These are phyloP conservation scores for Epinephelus awoara DNA, from an alignment of 2,797 vertebrate species.

Conservation along the genomic window DNA sequence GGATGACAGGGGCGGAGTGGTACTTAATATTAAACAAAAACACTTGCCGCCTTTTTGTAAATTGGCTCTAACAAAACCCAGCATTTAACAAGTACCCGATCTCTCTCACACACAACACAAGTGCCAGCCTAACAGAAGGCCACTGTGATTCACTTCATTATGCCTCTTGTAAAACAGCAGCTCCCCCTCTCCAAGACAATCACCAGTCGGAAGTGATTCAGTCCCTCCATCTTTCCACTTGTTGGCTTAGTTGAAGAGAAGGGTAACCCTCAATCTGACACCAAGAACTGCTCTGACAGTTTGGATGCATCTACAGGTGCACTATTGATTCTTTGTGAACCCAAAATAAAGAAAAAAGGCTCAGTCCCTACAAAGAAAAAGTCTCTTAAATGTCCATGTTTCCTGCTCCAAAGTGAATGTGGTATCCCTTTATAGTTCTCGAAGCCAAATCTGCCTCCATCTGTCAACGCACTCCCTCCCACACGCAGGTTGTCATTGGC, in stretches of 20 bases:
- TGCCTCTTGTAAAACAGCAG: conserved; percentile 4
- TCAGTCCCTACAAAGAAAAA: too few relatives aligned
- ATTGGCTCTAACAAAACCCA: background rate
- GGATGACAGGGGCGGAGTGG: too few relatives aligned
- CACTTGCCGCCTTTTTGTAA: background rate
- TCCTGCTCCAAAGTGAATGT: conserved; percentile 5
- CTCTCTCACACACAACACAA: background rate
- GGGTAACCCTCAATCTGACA: background rate
- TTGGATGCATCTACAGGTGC: background rate
- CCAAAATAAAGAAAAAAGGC: background rate
- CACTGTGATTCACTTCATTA: background rate
- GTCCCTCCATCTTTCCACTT: conserved; percentile 20
- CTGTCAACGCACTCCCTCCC: conserved; percentile 62
- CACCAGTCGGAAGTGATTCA: conserved; percentile 36
- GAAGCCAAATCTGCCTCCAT: conserved; percentile 35
- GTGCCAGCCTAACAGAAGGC: background rate
- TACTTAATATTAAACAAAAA: conserved; percentile 10
- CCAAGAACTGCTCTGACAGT: background rate
- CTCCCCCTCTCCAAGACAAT: background rate
- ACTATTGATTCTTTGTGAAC: background rate
- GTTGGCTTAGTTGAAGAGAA: background rate
- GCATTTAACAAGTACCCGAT: background rate
- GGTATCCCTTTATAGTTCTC: conserved; percentile 33
- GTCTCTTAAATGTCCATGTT: background rate
- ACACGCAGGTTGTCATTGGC: conserved; percentile 53